Conservation (phyloP, 2,888 invertebrate genomes). For the Onchidella celtica region DNA sequence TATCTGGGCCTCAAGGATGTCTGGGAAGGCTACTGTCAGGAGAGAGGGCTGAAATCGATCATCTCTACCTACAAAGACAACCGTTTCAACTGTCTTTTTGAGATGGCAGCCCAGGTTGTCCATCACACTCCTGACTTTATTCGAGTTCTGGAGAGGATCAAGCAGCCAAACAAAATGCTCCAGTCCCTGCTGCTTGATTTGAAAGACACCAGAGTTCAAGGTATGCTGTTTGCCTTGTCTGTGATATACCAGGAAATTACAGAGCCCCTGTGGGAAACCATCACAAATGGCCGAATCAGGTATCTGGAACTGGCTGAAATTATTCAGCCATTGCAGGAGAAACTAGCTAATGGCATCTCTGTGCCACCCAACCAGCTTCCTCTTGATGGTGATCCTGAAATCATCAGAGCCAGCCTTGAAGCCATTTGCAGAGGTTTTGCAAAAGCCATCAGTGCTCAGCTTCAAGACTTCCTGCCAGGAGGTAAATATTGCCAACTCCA, state of each 20-base stretch:
- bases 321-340: background rate
- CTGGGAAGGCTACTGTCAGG: background rate
- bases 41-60: background rate
- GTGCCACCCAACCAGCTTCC: too few species aligned
- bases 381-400: too few species aligned
- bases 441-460: background rate
- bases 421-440: too few species aligned
- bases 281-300: background rate
- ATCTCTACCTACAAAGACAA: background rate
- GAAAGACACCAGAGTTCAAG: background rate
- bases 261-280: background rate
- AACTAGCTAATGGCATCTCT: background rate
- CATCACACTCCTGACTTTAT: background rate
- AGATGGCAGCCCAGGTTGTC: background rate
- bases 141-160: background rate
- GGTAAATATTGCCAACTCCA: background rate
- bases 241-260: too few species aligned
- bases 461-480: background rate
- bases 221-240: background rate
- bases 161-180: background rate
- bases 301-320: background rate
- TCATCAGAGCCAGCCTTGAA: too few species aligned
- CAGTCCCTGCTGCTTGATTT: background rate
- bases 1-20: background rate
- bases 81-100: background rate